Evolutionary conservation across 2,113 vertebrate genomes (phyloP).

Genomic region (Ochotona curzoniae): DNA sequence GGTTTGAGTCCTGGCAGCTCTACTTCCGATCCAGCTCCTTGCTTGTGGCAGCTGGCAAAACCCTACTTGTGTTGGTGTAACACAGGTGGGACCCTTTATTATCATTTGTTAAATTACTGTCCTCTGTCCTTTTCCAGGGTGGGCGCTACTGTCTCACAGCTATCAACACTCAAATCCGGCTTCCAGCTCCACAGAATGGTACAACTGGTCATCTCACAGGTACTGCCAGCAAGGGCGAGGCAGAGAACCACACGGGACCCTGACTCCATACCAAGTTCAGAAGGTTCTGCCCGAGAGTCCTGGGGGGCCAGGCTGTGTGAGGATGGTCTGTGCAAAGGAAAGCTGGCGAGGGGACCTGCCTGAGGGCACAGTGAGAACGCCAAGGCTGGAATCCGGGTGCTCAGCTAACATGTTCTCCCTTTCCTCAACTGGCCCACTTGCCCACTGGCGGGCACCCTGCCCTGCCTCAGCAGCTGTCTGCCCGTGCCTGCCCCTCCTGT

Average conservation of each 20-base stretch:
- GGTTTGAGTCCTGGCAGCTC: too few species aligned
- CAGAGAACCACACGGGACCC: background rate
- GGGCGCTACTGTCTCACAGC: background rate
- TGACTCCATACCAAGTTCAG: background rate
- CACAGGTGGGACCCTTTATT: background rate
- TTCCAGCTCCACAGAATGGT: background rate
- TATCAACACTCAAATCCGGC: conserved; percentile 13
- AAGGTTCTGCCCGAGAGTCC: background rate
- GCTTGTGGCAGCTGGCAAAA: background rate
- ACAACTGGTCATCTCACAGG: background rate
- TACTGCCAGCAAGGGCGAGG: background rate
- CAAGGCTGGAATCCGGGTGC: background rate
- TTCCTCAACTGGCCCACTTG: background rate
- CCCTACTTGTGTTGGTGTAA: background rate
- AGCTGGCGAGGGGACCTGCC: too few species aligned
- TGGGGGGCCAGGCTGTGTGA: background rate
- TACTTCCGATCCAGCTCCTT: too few species aligned
- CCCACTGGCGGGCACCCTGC: background rate
- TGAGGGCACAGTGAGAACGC: background rate
- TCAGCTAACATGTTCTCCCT: background rate
- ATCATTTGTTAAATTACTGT: background rate
- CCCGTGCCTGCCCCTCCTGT: background rate
- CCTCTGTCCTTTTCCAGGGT: background rate
- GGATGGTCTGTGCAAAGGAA: too few species aligned
- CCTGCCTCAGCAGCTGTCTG: background rate